Base-by-base conservation (phyloP, 2,113 vertebrate genomes). In the Phylloscopus whistleri region DNA sequence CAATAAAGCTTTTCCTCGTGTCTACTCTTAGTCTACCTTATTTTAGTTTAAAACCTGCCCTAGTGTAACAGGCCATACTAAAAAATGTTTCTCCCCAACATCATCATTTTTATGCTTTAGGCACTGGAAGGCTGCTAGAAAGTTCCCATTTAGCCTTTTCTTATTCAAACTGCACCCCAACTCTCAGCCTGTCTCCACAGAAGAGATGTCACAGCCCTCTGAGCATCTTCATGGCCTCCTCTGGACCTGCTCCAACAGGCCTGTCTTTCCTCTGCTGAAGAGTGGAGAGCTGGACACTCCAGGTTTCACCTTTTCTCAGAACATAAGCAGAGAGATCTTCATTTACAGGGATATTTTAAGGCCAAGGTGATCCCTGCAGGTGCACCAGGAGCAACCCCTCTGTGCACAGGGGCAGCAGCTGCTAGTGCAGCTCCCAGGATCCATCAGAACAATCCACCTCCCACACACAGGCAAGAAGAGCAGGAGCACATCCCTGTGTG, bases 341-440 rank as follows among this genome's bases (percentile, higher is more conserved):
- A 30, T 15, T 68, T 23, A 15, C 14, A 16, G 15, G 13, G 15
- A 26, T 35, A 27, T 30, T 27, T 27, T 44, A 51, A 62, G 51
- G 13, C 24, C 3, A 6, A 4, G 16, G 17, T 14, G 28, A 30
- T 11, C 10, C 31, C 44, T 9, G 39, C 35, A 46, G 18, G 22
- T 0, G 0, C 49, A 43, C 23, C 46, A 24, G 20, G 31, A 66
- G 60, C 27, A 2, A 13, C 3, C 16, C 19, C 48, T 4, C 7
- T 3, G 0, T 6, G 9, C 26, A 16, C 24, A 24, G 41, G 60
- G 62, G 77, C 89, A 53, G 44, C 37, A 79, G 56, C 9, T 60
- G 66, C 41, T 89, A 87, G 44, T 7, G n/a, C 51, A 75, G 84
- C 53, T 84, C 89, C 30, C 31, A 9, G 37, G 1, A 35, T 9